These are phyloP conservation scores for Eilema depressum DNA, from an alignment of 2,888 invertebrate genomes.

Conservation along the genomic window DNA sequence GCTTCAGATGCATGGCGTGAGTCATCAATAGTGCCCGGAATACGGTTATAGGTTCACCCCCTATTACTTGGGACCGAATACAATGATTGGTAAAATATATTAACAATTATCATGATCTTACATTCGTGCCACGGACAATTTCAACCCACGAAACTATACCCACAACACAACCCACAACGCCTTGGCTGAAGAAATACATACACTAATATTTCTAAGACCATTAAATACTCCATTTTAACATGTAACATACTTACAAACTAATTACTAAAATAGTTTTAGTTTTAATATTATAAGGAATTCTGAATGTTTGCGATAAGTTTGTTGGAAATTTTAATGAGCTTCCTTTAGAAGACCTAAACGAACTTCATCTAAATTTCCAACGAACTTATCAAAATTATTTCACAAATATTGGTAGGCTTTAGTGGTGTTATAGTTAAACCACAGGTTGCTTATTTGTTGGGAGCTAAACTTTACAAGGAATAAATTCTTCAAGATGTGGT, in stretches of 20 bases:
- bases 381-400: neutral
- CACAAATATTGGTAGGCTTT: neutral
- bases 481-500: too few species aligned
- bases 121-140: too few species aligned
- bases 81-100: too few species aligned
- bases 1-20: too few species aligned
- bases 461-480: too few species aligned
- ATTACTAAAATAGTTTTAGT: neutral
- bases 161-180: too few species aligned
- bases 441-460: too few species aligned
- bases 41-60: too few species aligned
- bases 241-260: neutral
- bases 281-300: neutral
- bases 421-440: neutral
- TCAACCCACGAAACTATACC: too few species aligned
- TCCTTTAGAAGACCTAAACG: neutral
- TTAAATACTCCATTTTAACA: neutral
- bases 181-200: neutral
- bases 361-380: neutral
- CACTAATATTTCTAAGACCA: neutral
- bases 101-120: too few species aligned
- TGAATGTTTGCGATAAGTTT: neutral
- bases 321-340: constrained; percentile 2
- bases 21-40: too few species aligned
- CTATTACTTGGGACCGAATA: too few species aligned